A percentile compares a stretch with the other conserved stretches of the same genome.
Conservation (phyloP, 2,888 invertebrate genomes). For the Nomada goodeniana region DNA sequence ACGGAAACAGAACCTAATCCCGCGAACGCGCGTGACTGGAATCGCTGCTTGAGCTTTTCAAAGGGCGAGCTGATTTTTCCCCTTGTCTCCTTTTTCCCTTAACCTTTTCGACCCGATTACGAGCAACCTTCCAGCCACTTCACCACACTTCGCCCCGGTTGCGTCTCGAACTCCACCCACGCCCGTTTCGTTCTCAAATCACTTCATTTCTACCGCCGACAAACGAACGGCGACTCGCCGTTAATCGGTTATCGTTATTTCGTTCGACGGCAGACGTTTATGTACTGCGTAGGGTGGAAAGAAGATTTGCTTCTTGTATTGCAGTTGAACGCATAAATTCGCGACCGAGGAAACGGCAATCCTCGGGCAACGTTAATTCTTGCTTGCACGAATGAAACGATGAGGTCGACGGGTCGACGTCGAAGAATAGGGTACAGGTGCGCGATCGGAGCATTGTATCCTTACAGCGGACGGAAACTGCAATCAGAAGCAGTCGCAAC, state of each 20-base stretch:
- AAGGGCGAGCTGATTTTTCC: slow-evolving; percentile 57
- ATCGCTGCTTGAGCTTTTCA: slow-evolving; percentile 69
- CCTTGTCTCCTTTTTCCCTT: slow-evolving; percentile 33
- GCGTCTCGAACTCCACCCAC: not conserved
- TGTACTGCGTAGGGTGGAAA: slow-evolving; percentile 31
- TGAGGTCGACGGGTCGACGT: not conserved
- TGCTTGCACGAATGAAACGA: not conserved
- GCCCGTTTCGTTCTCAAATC: not conserved
- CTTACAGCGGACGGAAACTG: not conserved
- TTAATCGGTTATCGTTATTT: slow-evolving; percentile 57
- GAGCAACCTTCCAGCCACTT: slow-evolving; percentile 41
- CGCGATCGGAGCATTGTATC: slow-evolving; percentile 17
- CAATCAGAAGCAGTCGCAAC: slow-evolving; percentile 16
- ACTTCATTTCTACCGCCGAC: slow-evolving; percentile 22
- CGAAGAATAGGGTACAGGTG: slow-evolving; percentile 39
- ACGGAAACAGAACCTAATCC: slow-evolving; percentile 82
- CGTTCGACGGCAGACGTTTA: slow-evolving; percentile 51
- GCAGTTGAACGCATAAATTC: not conserved
- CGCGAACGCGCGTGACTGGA: slow-evolving; percentile 80
- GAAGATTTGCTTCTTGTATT: not conserved
- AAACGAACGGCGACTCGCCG: slow-evolving; percentile 50
- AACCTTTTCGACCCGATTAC: slow-evolving; percentile 49
- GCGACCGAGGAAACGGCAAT: slow-evolving; percentile 2
- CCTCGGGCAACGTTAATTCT: slow-evolving; percentile 16
- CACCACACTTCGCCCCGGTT: slow-evolving; percentile 16